phyloP scores from a whole-genome alignment of 2,888 invertebrate genomes.

The Cylindroiulus punctatus region DNA sequence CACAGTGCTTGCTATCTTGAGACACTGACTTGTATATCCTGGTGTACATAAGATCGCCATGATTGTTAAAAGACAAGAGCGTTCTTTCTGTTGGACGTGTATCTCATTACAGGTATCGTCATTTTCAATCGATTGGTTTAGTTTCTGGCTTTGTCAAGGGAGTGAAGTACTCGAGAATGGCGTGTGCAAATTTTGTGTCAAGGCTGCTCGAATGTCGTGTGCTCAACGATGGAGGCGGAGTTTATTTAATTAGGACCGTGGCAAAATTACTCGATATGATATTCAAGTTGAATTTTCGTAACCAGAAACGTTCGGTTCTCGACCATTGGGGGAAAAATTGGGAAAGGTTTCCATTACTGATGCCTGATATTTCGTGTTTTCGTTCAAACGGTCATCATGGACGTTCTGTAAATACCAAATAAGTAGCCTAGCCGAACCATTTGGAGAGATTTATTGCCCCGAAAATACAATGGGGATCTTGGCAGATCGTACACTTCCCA shows the following conservation, averaged over 20 bases:
- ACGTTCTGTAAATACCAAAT: not conserved
- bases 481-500: not conserved
- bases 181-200: not conserved
- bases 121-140: constrained; percentile 13
- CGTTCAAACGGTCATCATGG: too few relatives aligned
- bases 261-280: not conserved
- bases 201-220: not conserved
- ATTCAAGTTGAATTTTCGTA: too few relatives aligned
- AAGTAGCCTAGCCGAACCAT: too few relatives aligned
- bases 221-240: not conserved
- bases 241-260: constrained; percentile 2
- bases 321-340: not conserved
- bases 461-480: too few relatives aligned
- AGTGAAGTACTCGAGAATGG: not conserved
- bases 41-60: too few relatives aligned
- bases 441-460: too few relatives aligned
- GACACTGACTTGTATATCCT: too few relatives aligned
- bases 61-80: too few relatives aligned
- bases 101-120: not conserved
- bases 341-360: not conserved
- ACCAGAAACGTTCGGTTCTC: too few relatives aligned
- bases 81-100: not conserved
- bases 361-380: not conserved
- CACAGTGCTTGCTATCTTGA: too few relatives aligned
- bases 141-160: constrained; percentile 20